Evolutionary conservation across 2,888 invertebrate species (phyloP).

Genomic region (Chloroclystis v-ata): DNA sequence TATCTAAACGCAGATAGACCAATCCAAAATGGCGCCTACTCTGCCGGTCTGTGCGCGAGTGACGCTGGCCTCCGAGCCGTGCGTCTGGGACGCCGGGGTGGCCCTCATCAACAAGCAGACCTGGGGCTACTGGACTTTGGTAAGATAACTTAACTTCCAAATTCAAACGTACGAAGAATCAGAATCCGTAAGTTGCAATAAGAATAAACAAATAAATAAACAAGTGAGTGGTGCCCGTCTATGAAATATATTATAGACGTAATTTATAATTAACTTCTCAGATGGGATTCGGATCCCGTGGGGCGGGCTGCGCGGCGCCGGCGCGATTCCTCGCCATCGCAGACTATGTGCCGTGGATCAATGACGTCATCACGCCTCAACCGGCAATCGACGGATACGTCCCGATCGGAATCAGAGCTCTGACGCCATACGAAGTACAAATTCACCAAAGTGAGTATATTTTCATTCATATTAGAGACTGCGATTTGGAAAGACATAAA

Average conservation of each 20-base stretch:
- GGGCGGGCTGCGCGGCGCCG: not conserved
- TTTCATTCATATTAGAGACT: no score
- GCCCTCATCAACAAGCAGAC: not conserved
- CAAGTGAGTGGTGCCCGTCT: no score
- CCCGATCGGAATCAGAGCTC: not conserved
- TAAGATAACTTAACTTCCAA: not conserved
- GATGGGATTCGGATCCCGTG: not conserved
- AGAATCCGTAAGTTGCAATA: no score
- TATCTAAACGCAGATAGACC: no score
- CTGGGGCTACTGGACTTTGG: not conserved
- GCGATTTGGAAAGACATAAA: no score
- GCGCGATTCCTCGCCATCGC: not conserved
- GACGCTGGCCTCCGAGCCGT: not conserved
- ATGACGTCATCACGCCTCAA: not conserved
- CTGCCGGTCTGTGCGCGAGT: not conserved
- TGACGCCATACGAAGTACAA: not conserved
- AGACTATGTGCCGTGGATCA: not conserved
- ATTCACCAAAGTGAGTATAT: not conserved
- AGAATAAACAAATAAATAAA: no score
- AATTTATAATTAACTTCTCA: not conserved
- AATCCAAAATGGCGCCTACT: not conserved
- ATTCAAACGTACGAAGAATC: no score
- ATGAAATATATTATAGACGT: no score
- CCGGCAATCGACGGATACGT: not conserved
- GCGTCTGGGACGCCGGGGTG: slow-evolving; percentile 1